phyloP scores from a whole-genome alignment of 2,113 vertebrate species.

The Mohoua ochrocephala region DNA sequence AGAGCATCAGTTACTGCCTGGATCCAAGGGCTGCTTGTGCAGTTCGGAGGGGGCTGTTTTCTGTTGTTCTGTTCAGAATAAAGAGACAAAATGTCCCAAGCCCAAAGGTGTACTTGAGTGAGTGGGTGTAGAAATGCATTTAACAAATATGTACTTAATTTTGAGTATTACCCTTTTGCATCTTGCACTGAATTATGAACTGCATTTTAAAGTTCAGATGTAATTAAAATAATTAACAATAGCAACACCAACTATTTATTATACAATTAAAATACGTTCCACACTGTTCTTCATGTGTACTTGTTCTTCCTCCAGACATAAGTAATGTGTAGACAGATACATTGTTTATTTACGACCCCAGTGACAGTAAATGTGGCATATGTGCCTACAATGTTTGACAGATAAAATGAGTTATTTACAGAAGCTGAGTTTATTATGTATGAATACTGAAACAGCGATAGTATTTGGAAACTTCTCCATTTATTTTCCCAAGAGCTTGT shows the following conservation, averaged over 20 bases:
- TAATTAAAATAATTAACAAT: slow-evolving; percentile 35
- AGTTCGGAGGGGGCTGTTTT: neutral
- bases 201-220: neutral
- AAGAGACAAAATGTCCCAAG: neutral
- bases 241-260: neutral
- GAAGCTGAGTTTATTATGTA: slow-evolving; percentile 50
- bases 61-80: neutral
- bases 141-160: neutral
- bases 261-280: neutral
- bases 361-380: slow-evolving; percentile 47
- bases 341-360: slow-evolving; percentile 53
- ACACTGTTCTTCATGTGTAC: neutral
- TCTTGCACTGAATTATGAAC: neutral
- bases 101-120: neutral
- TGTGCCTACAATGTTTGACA: slow-evolving; percentile 37
- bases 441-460: slow-evolving; percentile 14
- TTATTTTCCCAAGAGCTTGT: slow-evolving; percentile 7
- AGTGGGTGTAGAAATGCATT: neutral
- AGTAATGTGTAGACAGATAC: slow-evolving; percentile 35
- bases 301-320: slow-evolving; percentile 40
- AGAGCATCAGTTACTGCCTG: neutral
- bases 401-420: slow-evolving; percentile 63
- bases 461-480: slow-evolving; percentile 13
- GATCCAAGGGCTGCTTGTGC: neutral
- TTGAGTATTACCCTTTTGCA: neutral